A percentile compares a stretch with the other conserved stretches of the same genome.
phyloP scores from a whole-genome alignment of 2,113 vertebrate species.

The Puma concolor region DNA sequence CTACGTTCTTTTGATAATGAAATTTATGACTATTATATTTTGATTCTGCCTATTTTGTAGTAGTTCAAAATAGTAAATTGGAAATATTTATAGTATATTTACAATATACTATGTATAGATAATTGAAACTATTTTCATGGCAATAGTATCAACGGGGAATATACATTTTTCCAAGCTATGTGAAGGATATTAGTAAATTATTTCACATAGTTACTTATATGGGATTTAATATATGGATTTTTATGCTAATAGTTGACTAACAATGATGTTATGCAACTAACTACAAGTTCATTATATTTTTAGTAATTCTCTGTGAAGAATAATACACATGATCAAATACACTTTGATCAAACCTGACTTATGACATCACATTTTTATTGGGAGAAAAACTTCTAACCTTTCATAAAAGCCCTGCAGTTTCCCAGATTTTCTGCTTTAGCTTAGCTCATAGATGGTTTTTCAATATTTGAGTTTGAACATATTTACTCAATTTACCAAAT shows the following conservation, averaged over 20 bases:
- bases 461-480: not conserved
- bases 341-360: not conserved
- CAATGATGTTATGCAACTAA: not conserved
- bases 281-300: not conserved
- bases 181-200: constrained; percentile 1
- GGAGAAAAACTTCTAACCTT: not conserved
- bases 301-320: not conserved
- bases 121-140: not conserved
- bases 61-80: constrained; percentile 40
- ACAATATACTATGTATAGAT: not conserved
- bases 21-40: not conserved
- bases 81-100: not conserved
- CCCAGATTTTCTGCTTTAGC: not conserved
- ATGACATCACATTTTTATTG: not conserved
- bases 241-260: not conserved
- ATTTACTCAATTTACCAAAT: not conserved
- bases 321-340: not conserved
- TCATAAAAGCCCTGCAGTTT: not conserved
- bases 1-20: constrained; percentile 26
- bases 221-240: not conserved
- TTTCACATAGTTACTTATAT: not conserved
- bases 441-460: not conserved
- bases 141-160: not conserved
- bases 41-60: constrained; percentile 36
- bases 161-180: not conserved